Evolutionary conservation across 2,888 invertebrate genomes (phyloP).

Genomic region (Sclerodermus sp.): DNA sequence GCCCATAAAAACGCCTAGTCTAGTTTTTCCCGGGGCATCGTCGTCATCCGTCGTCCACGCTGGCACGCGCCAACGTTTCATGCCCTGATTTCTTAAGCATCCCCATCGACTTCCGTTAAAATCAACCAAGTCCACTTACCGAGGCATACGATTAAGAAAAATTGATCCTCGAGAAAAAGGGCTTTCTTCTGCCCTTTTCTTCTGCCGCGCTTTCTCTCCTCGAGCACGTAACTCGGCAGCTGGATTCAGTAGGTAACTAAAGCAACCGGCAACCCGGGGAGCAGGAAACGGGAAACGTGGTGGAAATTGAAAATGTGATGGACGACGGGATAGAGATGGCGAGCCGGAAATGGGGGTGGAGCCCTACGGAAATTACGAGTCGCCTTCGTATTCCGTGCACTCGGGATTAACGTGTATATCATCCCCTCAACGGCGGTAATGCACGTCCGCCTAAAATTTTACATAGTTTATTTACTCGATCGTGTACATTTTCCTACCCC

Average conservation of each 20-base stretch:
- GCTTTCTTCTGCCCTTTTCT: too few species aligned
- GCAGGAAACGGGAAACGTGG: conserved; percentile 57
- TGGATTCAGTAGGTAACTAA: conserved; percentile 1
- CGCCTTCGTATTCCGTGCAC: conserved; percentile 25
- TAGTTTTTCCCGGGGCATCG: conserved; percentile 52
- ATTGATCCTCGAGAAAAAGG: neutral
- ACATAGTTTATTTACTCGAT: too few species aligned
- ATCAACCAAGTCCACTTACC: too few species aligned
- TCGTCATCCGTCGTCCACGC: conserved; percentile 35
- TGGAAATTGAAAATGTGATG: conserved; percentile 58
- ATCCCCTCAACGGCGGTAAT: too few species aligned
- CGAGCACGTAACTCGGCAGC: too few species aligned
- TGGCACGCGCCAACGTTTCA: conserved; percentile 37
- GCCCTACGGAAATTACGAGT: conserved; percentile 34
- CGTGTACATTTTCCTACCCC: too few species aligned
- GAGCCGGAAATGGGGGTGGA: conserved; percentile 33
- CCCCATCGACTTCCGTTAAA: too few species aligned
- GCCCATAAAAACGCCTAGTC: conserved; percentile 57
- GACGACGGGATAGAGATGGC: conserved; percentile 39
- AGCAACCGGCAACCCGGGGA: neutral
- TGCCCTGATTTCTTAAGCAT: conserved; percentile 36
- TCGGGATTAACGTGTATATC: conserved; percentile 19
- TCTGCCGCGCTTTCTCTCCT: too few species aligned
- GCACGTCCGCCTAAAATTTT: too few species aligned
- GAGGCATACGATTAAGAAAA: neutral